Conservation (phyloP, 2,888 invertebrate genomes). For the Chouioia cunea region DNA sequence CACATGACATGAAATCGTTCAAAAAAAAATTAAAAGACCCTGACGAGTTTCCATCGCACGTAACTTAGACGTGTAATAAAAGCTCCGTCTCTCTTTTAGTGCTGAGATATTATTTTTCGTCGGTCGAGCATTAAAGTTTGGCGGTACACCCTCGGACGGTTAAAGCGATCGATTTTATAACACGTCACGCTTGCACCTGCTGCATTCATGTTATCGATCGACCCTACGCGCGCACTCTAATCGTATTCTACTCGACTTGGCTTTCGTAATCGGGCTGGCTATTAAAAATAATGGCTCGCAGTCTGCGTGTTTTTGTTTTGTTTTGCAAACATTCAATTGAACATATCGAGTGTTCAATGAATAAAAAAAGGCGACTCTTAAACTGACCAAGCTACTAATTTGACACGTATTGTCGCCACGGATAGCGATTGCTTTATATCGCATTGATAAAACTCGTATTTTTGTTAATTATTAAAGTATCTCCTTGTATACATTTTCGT, state of each 20-base stretch:
- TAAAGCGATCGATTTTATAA: slow-evolving; percentile 56
- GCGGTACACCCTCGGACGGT: slow-evolving; percentile 33
- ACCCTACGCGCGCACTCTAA: slow-evolving; percentile 23
- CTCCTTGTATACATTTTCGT: slow-evolving; percentile 16
- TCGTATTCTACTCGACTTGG: slow-evolving; percentile 39
- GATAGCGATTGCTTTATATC: slow-evolving; percentile 17
- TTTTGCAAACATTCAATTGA: too few relatives aligned
- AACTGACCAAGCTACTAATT: slow-evolving; percentile 24
- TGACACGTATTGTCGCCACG: slow-evolving; percentile 26
- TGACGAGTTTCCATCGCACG: background rate
- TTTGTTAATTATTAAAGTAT: slow-evolving; percentile 15
- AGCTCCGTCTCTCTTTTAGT: slow-evolving; percentile 34
- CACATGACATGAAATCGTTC: background rate
- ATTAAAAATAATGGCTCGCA: slow-evolving; percentile 45
- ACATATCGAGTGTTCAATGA: too few relatives aligned
- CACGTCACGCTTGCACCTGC: slow-evolving; percentile 42
- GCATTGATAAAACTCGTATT: slow-evolving; percentile 1
- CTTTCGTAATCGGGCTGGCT: slow-evolving; percentile 34
- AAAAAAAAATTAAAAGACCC: background rate
- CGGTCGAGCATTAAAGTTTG: slow-evolving; percentile 56
- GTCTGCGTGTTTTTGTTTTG: slow-evolving; percentile 20
- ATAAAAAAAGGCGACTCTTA: slow-evolving; percentile 14
- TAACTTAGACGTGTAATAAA: slow-evolving; percentile 48
- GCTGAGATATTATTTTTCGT: slow-evolving; percentile 51
- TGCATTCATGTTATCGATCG: slow-evolving; percentile 42